Evolutionary conservation across 2,113 vertebrate species (phyloP), one percentile per base, ranked within the genome.

Genomic region (Thunnus thynnus): DNA sequence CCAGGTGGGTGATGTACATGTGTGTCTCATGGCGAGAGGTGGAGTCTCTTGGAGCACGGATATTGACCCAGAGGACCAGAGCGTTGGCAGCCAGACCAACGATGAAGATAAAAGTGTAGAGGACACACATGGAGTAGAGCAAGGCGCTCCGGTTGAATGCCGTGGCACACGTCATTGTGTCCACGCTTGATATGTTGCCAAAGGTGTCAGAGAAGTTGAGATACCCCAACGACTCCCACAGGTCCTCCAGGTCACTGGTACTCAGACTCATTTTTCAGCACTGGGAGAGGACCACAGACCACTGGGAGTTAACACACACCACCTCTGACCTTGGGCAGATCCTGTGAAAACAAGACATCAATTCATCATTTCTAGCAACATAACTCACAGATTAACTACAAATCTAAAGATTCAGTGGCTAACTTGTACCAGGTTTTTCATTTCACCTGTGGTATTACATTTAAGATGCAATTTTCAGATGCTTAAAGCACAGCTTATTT

Each of bases 21-120:
- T 98, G 98, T 0, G 97, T 98, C 93, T 98, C 98, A 0, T 97
- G 97, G 86, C 97, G 97, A 57, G 91, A 91, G 65, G 0, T 94
- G 92, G 97, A 92, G 88, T 97, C 95, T 67, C 95, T 95, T 72
- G 97, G 97, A 2, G 97, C 95, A 14, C 97, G 97, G 27, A 98
- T 72, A 90, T 98, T 98, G 58, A 98, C 97, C 97, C 97, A 99
- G 36, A 99, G 96, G 78, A 99, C 97, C 71, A 98, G 94, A 0
- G 95, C 95, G 78, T 99, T 99, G 55, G 97, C 97, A 1, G 97
- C 93, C 87, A 98, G 91, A 46, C 98, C 98, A 0, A 97, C 86
- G 5, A 99, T 91, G 12, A 98, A 99, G 90, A 99, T 98, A 71
- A 99, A 98, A 1, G 96, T 95, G 88, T 98, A 98, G 66, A 98